phyloP scores from a whole-genome alignment of 2,888 invertebrate species.

The Pyrgus malvae region DNA sequence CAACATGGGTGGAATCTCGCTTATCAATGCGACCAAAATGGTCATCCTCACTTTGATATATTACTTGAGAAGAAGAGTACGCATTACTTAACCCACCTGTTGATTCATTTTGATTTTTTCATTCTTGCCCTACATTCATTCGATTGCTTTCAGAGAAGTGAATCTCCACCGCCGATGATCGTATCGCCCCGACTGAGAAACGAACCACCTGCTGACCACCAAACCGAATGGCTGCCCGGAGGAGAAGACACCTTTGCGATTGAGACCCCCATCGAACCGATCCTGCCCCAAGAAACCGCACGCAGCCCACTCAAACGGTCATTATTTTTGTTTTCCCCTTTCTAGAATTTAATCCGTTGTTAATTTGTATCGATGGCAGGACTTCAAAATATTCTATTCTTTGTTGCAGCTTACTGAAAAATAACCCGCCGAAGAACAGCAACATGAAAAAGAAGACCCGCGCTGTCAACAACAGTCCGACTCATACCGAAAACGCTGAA shows the following conservation, averaged over 20 bases:
- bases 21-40: conserved; percentile 8
- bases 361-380: no score
- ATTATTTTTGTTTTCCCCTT: conserved; percentile 14
- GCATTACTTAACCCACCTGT: neutral
- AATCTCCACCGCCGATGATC: conserved; percentile 56
- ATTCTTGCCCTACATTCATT: neutral
- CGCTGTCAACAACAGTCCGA: conserved; percentile 57
- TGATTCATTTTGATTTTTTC: neutral
- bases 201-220: conserved; percentile 47
- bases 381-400: neutral
- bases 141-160: conserved; percentile 53
- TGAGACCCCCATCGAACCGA: conserved; percentile 50
- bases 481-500: conserved; percentile 65
- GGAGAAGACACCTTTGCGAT: conserved; percentile 65
- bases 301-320: conserved; percentile 71
- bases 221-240: conserved; percentile 65
- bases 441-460: conserved; percentile 62
- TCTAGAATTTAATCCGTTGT: neutral
- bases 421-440: conserved; percentile 63
- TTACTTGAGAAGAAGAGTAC: conserved; percentile 6
- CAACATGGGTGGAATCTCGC: conserved; percentile 1
- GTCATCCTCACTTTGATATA: conserved; percentile 18
- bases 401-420: conserved; percentile 60
- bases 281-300: conserved; percentile 53
- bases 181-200: conserved; percentile 43